Conservation (phyloP, 2,113 vertebrate species). For the Orientallactaga bullata region DNA sequence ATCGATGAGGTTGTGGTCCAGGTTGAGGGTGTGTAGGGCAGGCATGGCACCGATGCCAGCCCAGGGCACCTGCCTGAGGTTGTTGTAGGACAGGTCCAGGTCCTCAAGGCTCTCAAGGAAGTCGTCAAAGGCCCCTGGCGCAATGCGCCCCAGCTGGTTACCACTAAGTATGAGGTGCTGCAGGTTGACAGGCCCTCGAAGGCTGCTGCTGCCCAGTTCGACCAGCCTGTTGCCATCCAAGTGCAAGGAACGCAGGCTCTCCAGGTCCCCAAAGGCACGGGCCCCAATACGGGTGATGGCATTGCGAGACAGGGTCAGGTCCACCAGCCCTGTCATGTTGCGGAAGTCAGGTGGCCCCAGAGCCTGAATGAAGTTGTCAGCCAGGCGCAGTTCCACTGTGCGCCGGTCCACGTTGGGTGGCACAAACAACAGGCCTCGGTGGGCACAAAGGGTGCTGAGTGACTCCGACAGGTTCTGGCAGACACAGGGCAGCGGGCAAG, state of each 20-base stretch:
- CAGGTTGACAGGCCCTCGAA: constrained; percentile 92
- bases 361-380: constrained; percentile 95
- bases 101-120: constrained; percentile 93
- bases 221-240: constrained; percentile 94
- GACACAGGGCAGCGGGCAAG: constrained; percentile 94
- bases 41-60: constrained; percentile 94
- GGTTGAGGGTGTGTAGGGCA: constrained; percentile 93
- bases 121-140: constrained; percentile 91
- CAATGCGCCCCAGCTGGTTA: constrained; percentile 93
- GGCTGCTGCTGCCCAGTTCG: constrained; percentile 88
- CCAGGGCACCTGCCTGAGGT: constrained; percentile 93
- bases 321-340: constrained; percentile 95
- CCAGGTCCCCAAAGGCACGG: constrained; percentile 92
- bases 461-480: constrained; percentile 96
- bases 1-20: constrained; percentile 96
- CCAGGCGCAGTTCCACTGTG: constrained; percentile 94
- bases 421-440: constrained; percentile 95
- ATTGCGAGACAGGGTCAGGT: constrained; percentile 95
- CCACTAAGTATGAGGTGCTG: constrained; percentile 95
- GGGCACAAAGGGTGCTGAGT: constrained; percentile 94
- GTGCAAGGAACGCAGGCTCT: constrained; percentile 94
- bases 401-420: constrained; percentile 94
- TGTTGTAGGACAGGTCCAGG: constrained; percentile 96
- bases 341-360: constrained; percentile 92
- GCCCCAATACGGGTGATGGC: constrained; percentile 92